Evolutionary conservation across 2,888 invertebrate species (phyloP), one percentile per base, ranked within the genome.

Genomic region (Agelastica alni): DNA sequence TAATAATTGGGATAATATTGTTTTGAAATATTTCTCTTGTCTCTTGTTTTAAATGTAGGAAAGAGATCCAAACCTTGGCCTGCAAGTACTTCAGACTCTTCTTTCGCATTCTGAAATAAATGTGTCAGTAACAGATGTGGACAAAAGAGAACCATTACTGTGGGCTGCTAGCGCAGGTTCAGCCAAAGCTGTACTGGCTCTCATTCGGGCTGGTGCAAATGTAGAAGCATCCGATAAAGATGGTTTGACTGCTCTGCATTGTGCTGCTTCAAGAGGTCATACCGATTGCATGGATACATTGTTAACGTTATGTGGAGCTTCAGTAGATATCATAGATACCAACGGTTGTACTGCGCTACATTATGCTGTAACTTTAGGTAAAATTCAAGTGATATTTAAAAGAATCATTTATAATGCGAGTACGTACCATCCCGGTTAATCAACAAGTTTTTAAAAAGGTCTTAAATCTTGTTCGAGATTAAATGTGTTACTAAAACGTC

Each of bases 131-230:
- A 83, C 86, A 49, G 99, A 99, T 76, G 88, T 91, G 36, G 97
- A 98, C 72, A 93, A 94, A 0, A 81, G 98, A 5, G 94, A 95
- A 67, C 97, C 98, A 1, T 80, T 99, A 46, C 79, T 98, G 7
- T 99, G 99, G 99, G 97, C 98, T 0, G 95, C 97, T 0, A 96
- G 96, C 62, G 94, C 97, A 14, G 98, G 97, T 3, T 95, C 94
- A 30, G 88, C 91, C 0, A 92, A 95, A 62, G 97, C 96, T 0
- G 88, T 97, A 51, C 80, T 93, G 41, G 89, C 93, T 0, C 78
- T 99, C 53, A 87, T 95, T 10, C 55, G 63, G 32, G 67, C 67
- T 10, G 67, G 67, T 3, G 64, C 67, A 0, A 48, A 53, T 10
- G 60, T 65, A 1, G 65, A 67, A 43, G 60, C 67, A 12, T 54